Conservation (phyloP, 53 echinoderm and acorn worm genomes). For the Patiria pectinifera region DNA sequence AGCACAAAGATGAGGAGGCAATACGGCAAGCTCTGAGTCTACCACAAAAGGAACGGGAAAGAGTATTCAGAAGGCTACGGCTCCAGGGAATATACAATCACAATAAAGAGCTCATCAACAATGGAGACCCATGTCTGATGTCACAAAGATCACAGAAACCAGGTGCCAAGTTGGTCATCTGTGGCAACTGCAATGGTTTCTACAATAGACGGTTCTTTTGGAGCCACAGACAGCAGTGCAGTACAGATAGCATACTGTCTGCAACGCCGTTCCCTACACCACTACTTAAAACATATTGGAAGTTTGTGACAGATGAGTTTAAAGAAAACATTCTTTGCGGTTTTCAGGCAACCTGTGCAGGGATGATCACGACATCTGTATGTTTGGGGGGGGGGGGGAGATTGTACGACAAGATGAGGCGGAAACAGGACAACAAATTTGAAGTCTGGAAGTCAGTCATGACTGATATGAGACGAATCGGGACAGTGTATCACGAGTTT, state of each 20-base stretch:
- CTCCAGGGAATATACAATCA: not conserved
- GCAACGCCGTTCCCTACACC: conserved; percentile 24
- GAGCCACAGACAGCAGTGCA: conserved; percentile 23
- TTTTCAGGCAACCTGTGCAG: conserved; percentile 35
- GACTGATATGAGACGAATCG: conserved; percentile 77
- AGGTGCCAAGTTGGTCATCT: conserved; percentile 22
- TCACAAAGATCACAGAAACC: conserved; percentile 3
- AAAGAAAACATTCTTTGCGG: conserved; percentile 16
- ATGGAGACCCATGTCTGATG: not conserved
- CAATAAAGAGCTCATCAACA: conserved; percentile 14
- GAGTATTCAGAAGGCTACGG: conserved; percentile 7
- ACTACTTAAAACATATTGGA: conserved; percentile 2
- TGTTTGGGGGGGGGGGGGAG: conserved; percentile 68
- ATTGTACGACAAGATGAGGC: conserved; percentile 68
- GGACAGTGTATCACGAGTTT: conserved; percentile 68
- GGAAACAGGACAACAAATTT: conserved; percentile 68
- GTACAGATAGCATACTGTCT: not conserved
- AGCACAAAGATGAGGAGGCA: too few species aligned
- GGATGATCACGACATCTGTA: conserved; percentile 30
- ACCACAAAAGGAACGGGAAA: conserved; percentile 7
- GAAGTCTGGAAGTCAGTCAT: conserved; percentile 79
- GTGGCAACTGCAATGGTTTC: conserved; percentile 45
- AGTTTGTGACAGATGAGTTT: conserved; percentile 7
- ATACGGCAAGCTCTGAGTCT: not conserved
- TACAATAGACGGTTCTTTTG: conserved; percentile 6